These are phyloP conservation scores for Camponotus floridanus DNA, from an alignment of 1,140 invertebrate genomes.

Conservation along the genomic window DNA sequence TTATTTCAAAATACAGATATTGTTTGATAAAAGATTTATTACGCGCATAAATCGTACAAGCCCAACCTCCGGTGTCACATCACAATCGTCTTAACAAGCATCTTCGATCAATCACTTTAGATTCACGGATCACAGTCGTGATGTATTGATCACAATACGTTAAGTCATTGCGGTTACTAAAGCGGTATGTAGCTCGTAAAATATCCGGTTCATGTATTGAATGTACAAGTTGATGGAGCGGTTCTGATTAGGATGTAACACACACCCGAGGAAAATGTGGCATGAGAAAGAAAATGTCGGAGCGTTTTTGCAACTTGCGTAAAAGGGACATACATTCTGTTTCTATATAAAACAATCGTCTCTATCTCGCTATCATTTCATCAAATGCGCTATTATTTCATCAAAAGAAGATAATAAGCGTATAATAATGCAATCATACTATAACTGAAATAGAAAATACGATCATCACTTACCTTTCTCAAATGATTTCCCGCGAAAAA, in stretches of 20 bases:
- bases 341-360: constrained; percentile 10
- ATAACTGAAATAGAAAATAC: neutral
- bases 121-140: neutral
- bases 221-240: constrained; percentile 21
- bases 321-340: constrained; percentile 1
- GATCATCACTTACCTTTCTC: neutral
- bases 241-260: constrained; percentile 31
- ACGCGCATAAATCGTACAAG: constrained; percentile 3
- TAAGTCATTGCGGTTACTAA: constrained; percentile 26
- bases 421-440: too few relatives aligned
- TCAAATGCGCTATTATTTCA: neutral
- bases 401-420: too few relatives aligned
- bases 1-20: neutral
- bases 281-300: constrained; percentile 1
- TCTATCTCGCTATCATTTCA: constrained; percentile 8
- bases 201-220: neutral
- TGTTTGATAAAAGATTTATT: too few relatives aligned
- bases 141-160: constrained; percentile 17
- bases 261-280: neutral
- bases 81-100: constrained; percentile 42
- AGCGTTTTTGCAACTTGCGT: constrained; percentile 8
- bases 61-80: neutral
- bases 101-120: neutral
- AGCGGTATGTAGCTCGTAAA: neutral
- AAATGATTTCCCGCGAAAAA: neutral